Percentiles rank a stretch among this genome's conserved stretches.
phyloP scores from a whole-genome alignment of 2,888 invertebrate genomes.

The Monochamus alternatus region DNA sequence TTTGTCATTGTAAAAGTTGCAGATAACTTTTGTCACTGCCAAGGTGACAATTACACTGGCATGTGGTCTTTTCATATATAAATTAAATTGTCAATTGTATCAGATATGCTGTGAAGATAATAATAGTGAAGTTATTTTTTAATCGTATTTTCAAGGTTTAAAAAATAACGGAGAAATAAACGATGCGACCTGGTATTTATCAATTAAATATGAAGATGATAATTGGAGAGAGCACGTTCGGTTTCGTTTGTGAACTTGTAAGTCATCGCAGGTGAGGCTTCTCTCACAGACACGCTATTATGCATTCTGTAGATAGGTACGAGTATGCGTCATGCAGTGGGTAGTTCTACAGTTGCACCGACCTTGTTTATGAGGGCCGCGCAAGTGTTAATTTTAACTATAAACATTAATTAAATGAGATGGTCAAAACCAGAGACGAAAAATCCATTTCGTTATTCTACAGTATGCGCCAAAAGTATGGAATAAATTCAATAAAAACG shows the following conservation, averaged over 20 bases:
- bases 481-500: no score
- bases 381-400: conserved; percentile 21
- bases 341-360: conserved; percentile 13
- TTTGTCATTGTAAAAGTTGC: no score
- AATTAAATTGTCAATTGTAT: no score
- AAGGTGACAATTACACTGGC: no score
- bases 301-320: conserved; percentile 9
- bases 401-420: neutral
- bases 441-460: no score
- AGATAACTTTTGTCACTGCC: no score
- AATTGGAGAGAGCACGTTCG: conserved; percentile 19
- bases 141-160: no score
- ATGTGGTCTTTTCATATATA: no score
- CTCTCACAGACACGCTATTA: conserved; percentile 11
- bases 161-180: neutral
- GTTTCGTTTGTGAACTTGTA: conserved; percentile 22
- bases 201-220: conserved; percentile 6
- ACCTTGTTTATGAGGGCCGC: conserved; percentile 16
- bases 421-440: neutral
- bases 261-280: conserved; percentile 15
- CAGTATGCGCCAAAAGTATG: no score
- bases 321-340: conserved; percentile 17
- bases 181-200: conserved; percentile 6
- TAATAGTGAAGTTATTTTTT: no score
- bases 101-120: no score